Conservation (phyloP, 2,113 vertebrate species). For the Mus musculus region GRCm39 chr9:66673501-66674000, state of each 20-base stretch:
- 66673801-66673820: neutral
- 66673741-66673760: neutral
- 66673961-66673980: neutral
- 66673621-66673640: neutral
- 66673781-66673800: neutral
- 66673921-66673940: neutral
- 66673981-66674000: neutral
- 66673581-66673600: neutral
- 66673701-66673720: neutral
- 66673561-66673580: neutral
- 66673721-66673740: neutral
- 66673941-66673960: neutral
- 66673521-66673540: neutral
- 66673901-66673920: neutral
- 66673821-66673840: neutral
- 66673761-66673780: neutral
- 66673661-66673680: neutral
- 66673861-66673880: neutral
- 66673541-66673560: neutral
- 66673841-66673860: neutral
- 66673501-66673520: neutral
- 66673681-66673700: neutral
- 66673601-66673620: fast-evolving
- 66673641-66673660: neutral
- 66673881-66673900: neutral